Conservation (phyloP, 23 tunicate genomes). For the Ciona savignyi region DNA sequence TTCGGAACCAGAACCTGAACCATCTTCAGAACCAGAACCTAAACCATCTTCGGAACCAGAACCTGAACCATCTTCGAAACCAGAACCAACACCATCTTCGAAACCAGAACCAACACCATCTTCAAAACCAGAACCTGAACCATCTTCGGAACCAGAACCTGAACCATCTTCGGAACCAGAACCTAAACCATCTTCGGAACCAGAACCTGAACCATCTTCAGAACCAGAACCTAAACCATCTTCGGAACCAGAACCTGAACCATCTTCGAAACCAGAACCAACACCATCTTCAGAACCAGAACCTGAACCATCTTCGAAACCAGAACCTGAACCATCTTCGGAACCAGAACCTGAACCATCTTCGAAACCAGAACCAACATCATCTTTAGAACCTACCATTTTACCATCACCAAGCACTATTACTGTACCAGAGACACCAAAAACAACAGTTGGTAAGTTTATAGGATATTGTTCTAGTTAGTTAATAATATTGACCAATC, state of each 20-base stretch:
- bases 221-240: too few species aligned
- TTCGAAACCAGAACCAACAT: conserved; percentile 5
- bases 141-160: neutral
- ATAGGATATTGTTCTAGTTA: too few species aligned
- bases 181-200: too few species aligned
- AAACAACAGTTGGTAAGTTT: too few species aligned
- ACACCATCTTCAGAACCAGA: too few species aligned
- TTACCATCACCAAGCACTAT: neutral
- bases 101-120: neutral
- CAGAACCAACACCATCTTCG: conserved; percentile 1
- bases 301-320: conserved; percentile 12
- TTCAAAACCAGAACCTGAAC: neutral
- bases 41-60: conserved; percentile 13
- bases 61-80: conserved; percentile 13
- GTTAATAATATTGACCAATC: too few species aligned
- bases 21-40: too few species aligned
- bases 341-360: neutral
- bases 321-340: conserved; percentile 7
- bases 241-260: too few species aligned
- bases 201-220: too few species aligned
- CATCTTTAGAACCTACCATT: conserved; percentile 8
- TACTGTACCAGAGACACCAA: neutral
- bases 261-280: too few species aligned
- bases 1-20: conserved; percentile 3
- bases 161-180: conserved; percentile 1